Evolutionary conservation across 2,888 invertebrate genomes (phyloP), one percentile per base, ranked within the genome.

Genomic region (Pseudolycoriella hygida): DNA sequence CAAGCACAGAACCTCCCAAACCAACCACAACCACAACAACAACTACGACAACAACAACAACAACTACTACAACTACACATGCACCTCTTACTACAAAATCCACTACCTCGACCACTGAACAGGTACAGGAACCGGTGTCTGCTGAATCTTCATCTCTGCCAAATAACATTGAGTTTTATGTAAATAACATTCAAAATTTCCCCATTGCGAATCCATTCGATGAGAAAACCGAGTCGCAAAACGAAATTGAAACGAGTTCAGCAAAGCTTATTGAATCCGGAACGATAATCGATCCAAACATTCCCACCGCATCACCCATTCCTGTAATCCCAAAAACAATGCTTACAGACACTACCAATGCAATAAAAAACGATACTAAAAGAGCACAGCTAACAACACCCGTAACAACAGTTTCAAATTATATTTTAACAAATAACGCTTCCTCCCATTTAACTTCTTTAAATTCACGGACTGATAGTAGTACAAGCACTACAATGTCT

Each of bases 121-220:
- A 40, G 34, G 42, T 40, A 20, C 40, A 32, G 37, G 62, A 51
- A 18, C 62, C 62, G 46, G 62, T 65, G 48, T 60, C 63, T 14
- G 57, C 62, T 44, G 62, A 60, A 49, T 58, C 61, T 40, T 61
- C 63, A 8, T 59, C 61, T 18, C 52, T 55, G 14, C n/a, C 19
- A 37, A 37, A 6, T 12, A 39, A 11, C 11, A 17, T 3, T 17
- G 14, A 15, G n/a, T 15, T 17, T 39, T 6, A 39, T 17, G 17
- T 17, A 39, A 39, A 39, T 39, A 15, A 39, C n/a, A 34, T 14
- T 15, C 39, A 39, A 39, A 39, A 39, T 17, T 15, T 17, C 3
- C 15, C 17, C 15, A 17, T 6, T 39, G 15, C 43, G 17, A 19
- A 43, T 37, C n/a, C 2, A 6, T 32, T 17, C 20, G 37, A 8